Base-by-base conservation (phyloP, 2,113 vertebrate genomes). In the Vimba vimba region DNA sequence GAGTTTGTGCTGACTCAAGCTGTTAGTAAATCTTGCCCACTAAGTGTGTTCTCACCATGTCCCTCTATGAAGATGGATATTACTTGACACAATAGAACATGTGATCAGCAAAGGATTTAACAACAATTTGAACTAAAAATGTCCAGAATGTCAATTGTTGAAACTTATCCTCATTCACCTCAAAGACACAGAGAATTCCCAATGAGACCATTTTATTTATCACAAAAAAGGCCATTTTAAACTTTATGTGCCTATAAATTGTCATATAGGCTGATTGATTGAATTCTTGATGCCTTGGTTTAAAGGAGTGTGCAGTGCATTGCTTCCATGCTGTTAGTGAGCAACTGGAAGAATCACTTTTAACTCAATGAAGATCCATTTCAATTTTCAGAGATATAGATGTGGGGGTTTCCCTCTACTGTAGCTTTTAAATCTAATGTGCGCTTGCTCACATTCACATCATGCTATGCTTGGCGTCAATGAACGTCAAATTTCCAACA, bases 161-260 rank as follows among this genome's bases (percentile, higher is more conserved):
- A 79, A 79, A 17, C 7, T 9, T 12, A 79, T 43, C 57, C 33
- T n/a, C 76, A 59, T 15, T 79, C 33, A 25, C 23, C 12, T 43
- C 57, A 25, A 62, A 60, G 10, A 79, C 19, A 79, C 19, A 12
- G 55, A 39, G 0, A 62, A 79, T 43, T 60, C 33, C 77, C 77
- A 17, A 9, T 15, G 23, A 60, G 33, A 17, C 77, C 11, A 17
- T 79, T 62, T 60, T 79, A 62, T 43, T 12, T 6, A 62, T 60
- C 77, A n/a, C 57, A 45, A 62, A 62, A 39, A 79, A 73, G 36
- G 77, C 62, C 21, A 62, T 79, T 79, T 79, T 25, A 23, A 79
- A 62, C 77, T 62, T 62, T 43, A 79, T 79, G 57, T 60, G 15
- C 23, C 57, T 13, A 79, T 79, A 62, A 79, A 62, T 12, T 23